Percentiles rank a stretch among this genome's conserved stretches.
These are phyloP conservation scores for Drosophila quinaria DNA, from an alignment of 2,888 invertebrate species.

Conservation along the genomic window DNA sequence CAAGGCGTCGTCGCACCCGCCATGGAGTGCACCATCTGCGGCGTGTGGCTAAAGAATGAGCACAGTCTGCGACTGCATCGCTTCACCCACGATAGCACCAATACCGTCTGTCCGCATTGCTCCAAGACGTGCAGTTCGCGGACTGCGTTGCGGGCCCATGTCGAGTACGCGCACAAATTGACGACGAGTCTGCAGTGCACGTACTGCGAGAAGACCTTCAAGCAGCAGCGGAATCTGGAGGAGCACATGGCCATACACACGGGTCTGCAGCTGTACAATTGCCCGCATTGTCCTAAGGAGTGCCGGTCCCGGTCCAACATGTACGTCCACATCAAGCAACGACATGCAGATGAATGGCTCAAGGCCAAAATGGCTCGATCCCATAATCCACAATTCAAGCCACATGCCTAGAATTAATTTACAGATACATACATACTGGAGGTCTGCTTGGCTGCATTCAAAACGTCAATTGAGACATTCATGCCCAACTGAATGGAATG, in stretches of 20 bases:
- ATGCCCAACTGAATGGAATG: too few species aligned
- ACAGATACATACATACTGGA: too few species aligned
- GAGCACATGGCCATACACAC: slow-evolving; percentile 83
- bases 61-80: slow-evolving; percentile 72
- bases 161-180: slow-evolving; percentile 79
- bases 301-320: slow-evolving; percentile 82
- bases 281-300: slow-evolving; percentile 82
- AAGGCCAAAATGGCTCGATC: slow-evolving; percentile 79
- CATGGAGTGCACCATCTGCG: slow-evolving; percentile 75
- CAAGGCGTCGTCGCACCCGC: slow-evolving; percentile 81
- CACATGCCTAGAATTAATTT: slow-evolving; percentile 30
- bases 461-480: too few species aligned
- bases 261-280: slow-evolving; percentile 78
- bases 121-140: slow-evolving; percentile 75
- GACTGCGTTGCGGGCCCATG: slow-evolving; percentile 76
- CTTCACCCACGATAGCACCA: slow-evolving; percentile 70
- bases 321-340: slow-evolving; percentile 83
- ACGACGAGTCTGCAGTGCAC: slow-evolving; percentile 74
- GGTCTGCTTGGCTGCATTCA: too few species aligned
- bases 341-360: slow-evolving; percentile 81
- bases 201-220: slow-evolving; percentile 80
- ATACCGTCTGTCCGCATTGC: slow-evolving; percentile 68
- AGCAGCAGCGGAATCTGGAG: slow-evolving; percentile 78
- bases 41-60: slow-evolving; percentile 81
- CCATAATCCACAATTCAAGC: slow-evolving; percentile 68